phyloP scores from a whole-genome alignment of 1,140 invertebrate genomes.

The Chironomus striatipennis region DNA sequence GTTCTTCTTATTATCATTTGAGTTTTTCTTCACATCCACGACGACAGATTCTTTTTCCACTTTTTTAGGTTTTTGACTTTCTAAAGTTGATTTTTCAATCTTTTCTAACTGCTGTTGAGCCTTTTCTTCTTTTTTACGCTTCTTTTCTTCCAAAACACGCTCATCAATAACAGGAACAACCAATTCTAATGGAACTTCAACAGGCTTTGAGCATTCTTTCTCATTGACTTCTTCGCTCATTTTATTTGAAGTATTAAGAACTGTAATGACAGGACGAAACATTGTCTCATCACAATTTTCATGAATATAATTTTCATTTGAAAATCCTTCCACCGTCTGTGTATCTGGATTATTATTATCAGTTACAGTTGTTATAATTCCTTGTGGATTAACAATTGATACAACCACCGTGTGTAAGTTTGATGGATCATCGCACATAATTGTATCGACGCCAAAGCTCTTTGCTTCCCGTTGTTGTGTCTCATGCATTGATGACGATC shows the following conservation, averaged over 20 bases:
- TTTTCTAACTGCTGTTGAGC: background rate
- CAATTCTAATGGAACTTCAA: conserved; percentile 34
- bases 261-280: conserved; percentile 49
- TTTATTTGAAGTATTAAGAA: conserved; percentile 33
- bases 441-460: background rate
- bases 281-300: conserved; percentile 54
- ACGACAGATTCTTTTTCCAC: conserved; percentile 24
- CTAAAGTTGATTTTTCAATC: conserved; percentile 22
- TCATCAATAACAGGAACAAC: conserved; percentile 38
- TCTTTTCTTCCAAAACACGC: conserved; percentile 38
- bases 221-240: background rate
- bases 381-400: conserved; percentile 60
- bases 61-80: conserved; percentile 29
- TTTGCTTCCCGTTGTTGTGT: background rate
- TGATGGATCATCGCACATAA: conserved; percentile 34
- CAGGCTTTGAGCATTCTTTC: conserved; percentile 31
- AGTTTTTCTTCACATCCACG: conserved; percentile 25
- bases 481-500: background rate
- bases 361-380: conserved; percentile 49
- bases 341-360: conserved; percentile 45
- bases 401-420: conserved; percentile 32
- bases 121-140: conserved; percentile 34
- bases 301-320: conserved; percentile 43
- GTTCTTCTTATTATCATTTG: conserved; percentile 29
- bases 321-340: conserved; percentile 37